Percentiles rank a stretch among this genome's conserved stretches.
phyloP scores from a whole-genome alignment of 2,113 vertebrate genomes.

The Bothrops jararaca region DNA sequence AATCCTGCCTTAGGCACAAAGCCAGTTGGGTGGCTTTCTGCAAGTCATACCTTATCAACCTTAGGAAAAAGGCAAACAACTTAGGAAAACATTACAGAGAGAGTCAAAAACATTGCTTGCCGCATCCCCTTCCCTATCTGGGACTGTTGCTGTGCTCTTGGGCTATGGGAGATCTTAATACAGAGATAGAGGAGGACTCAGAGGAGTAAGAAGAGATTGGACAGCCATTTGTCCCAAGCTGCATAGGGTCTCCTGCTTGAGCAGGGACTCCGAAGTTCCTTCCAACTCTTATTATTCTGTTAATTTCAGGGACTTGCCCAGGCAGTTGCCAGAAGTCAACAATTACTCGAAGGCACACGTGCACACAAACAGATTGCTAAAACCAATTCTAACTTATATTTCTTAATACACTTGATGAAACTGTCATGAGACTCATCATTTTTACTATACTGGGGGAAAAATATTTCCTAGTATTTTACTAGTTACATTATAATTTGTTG shows the following conservation, averaged over 20 bases:
- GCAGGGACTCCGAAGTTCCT: too few species aligned
- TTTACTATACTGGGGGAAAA: background rate
- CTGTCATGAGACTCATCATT: background rate
- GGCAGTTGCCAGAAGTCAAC: background rate
- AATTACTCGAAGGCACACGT: background rate
- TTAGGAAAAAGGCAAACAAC: background rate
- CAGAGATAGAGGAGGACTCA: background rate
- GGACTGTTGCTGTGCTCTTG: background rate
- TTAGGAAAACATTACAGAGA: background rate
- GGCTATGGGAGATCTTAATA: background rate
- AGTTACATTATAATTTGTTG: background rate
- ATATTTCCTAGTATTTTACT: background rate
- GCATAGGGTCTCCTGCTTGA: too few species aligned
- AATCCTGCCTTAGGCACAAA: background rate
- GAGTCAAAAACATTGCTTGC: too few species aligned
- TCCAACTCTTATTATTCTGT: too few species aligned
- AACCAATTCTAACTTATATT: background rate
- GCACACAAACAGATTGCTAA: background rate
- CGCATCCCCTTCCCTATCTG: background rate
- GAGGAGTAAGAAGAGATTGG: background rate
- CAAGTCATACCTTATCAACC: background rate
- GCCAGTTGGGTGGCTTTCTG: background rate
- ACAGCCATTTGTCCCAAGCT: background rate
- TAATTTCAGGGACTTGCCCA: background rate
- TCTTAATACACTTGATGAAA: background rate